These are phyloP conservation scores for Pelochelys cantorii DNA, from an alignment of 2,797 vertebrate genomes.

Conservation along the genomic window DNA sequence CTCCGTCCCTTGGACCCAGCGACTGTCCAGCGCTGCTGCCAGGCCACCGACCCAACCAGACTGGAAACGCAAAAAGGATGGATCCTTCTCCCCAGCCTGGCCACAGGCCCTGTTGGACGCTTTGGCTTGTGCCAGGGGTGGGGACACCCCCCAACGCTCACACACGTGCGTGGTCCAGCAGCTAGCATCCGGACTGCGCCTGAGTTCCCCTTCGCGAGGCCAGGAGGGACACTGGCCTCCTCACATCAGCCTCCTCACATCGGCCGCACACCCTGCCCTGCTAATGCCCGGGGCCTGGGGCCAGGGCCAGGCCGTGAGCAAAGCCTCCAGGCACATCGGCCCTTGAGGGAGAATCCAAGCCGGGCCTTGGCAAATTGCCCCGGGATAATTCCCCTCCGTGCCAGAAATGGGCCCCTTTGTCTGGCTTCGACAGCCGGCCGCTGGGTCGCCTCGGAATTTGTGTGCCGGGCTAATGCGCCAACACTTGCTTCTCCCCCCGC, in stretches of 20 bases:
- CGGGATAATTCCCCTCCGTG: fast-evolving
- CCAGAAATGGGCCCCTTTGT: not conserved
- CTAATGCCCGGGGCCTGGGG: no score
- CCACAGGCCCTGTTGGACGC: not conserved
- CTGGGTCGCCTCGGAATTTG: not conserved
- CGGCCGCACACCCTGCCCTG: no score
- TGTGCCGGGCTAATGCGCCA: no score
- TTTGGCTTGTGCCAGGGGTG: not conserved
- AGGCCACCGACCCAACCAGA: not conserved
- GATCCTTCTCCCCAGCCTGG: not conserved
- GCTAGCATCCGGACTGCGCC: not conserved
- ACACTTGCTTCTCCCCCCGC: no score
- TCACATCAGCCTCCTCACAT: no score
- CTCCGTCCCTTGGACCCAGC: not conserved
- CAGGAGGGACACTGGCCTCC: not conserved
- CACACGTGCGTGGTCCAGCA: not conserved
- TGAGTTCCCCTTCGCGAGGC: not conserved
- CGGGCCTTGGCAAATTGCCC: not conserved
- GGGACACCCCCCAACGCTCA: not conserved
- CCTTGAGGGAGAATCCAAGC: no score
- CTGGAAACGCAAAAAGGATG: not conserved
- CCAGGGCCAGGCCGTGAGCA: no score
- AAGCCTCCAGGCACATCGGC: no score
- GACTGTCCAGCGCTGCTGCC: not conserved
- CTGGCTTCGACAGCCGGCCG: no score